phyloP scores from a whole-genome alignment of 2,113 vertebrate species.

The Grammomys surdaster region DNA sequence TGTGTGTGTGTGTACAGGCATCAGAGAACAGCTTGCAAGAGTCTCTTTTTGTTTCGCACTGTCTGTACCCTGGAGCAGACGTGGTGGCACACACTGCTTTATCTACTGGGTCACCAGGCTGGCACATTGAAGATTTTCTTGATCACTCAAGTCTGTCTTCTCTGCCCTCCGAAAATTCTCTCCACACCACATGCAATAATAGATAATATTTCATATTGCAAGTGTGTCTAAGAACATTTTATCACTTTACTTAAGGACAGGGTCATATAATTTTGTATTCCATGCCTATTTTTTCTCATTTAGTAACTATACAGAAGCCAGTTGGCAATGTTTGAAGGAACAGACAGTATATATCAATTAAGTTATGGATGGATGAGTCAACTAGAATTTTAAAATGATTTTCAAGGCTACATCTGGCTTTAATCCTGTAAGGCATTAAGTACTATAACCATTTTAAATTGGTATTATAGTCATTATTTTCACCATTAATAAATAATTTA shows the following conservation, averaged over 20 bases:
- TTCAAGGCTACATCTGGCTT: not conserved
- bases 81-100: not conserved
- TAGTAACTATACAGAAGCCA: not conserved
- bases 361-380: not conserved
- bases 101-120: not conserved
- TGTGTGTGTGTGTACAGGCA: not conserved
- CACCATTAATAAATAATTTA: constrained; percentile 38
- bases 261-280: not conserved
- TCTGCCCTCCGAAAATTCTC: constrained; percentile 39
- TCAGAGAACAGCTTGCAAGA: not conserved
- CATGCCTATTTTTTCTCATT: not conserved
- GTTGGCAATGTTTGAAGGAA: not conserved
- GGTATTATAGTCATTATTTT: constrained; percentile 39
- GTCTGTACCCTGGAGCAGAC: not conserved
- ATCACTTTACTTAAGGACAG: not conserved
- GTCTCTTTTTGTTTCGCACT: not conserved
- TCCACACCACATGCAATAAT: not conserved
- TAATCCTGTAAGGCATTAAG: constrained; percentile 4
- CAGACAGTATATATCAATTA: not conserved
- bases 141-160: not conserved
- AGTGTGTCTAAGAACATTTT: not conserved
- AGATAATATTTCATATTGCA: constrained; percentile 4
- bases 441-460: constrained; percentile 39
- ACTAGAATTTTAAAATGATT: constrained; percentile 26
- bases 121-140: not conserved